These are phyloP conservation scores for Siniperca knerii DNA, from an alignment of 2,113 vertebrate genomes.

Conservation along the genomic window DNA sequence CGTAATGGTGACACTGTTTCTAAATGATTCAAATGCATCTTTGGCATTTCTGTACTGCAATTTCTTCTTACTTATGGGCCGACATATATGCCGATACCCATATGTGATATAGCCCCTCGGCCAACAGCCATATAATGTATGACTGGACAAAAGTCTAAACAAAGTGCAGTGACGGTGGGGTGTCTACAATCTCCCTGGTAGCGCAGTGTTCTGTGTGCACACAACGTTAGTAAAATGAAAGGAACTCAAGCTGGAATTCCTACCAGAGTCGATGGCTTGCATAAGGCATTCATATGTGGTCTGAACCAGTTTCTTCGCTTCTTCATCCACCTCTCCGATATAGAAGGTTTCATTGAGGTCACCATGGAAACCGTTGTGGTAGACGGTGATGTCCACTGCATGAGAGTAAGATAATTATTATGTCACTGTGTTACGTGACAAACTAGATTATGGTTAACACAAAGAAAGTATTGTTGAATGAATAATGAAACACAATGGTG, in stretches of 20 bases:
- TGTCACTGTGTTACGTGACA: constrained; percentile 22
- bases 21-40: neutral
- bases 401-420: constrained; percentile 1
- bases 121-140: neutral
- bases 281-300: constrained; percentile 98
- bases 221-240: neutral
- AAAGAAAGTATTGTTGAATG: neutral
- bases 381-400: constrained; percentile 98
- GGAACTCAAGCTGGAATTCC: constrained; percentile 1
- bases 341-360: constrained; percentile 99
- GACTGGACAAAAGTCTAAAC: neutral
- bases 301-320: constrained; percentile 92
- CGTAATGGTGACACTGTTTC: neutral
- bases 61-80: neutral
- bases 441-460: neutral
- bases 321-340: constrained; percentile 95
- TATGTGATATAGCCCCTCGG: neutral
- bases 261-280: constrained; percentile 98
- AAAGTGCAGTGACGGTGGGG: neutral
- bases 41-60: neutral
- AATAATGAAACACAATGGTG: neutral
- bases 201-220: accelerated
- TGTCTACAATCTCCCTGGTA: neutral
- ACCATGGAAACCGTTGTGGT: constrained; percentile 96
- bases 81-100: neutral